phyloP scores from a whole-genome alignment of 1,140 invertebrate genomes.

The Harlomillsia oculata region DNA sequence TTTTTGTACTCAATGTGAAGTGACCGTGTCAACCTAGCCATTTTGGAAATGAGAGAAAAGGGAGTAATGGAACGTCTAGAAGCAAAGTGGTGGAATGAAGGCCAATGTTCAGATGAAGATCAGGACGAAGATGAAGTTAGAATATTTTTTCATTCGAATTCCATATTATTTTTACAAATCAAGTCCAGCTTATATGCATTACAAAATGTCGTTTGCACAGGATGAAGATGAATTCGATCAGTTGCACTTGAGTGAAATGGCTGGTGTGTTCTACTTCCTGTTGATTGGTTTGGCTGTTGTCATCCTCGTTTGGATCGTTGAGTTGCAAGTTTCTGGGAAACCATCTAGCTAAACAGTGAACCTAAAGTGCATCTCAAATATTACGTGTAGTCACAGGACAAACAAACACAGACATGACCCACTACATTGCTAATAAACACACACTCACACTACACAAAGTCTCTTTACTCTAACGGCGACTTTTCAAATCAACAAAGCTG shows the following conservation, averaged over 20 bases:
- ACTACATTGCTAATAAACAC: no score
- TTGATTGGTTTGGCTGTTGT: constrained; percentile 1
- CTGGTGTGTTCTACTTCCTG: constrained; percentile 17
- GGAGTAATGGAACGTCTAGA: constrained; percentile 79
- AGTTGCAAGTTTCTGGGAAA: background rate
- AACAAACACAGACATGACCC: no score
- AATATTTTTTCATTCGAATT: no score
- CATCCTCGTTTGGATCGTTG: constrained; percentile 19
- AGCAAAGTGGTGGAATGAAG: constrained; percentile 87
- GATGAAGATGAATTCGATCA: constrained; percentile 19
- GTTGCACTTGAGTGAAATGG: constrained; percentile 20
- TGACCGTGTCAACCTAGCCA: constrained; percentile 78
- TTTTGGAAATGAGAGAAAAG: constrained; percentile 81
- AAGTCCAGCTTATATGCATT: no score
- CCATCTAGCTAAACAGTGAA: no score
- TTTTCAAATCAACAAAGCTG: no score
- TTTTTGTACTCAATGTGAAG: constrained; percentile 52
- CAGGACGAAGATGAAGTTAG: constrained; percentile 7
- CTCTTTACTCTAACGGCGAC: no score
- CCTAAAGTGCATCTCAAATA: no score
- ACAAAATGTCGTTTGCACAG: no score
- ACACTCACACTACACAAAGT: no score
- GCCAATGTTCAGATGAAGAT: constrained; percentile 19
- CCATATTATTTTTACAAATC: no score
- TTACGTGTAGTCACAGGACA: no score